These are phyloP conservation scores for Thamnophis elegans DNA, from an alignment of 2,797 vertebrate genomes.

Conservation along the genomic window DNA sequence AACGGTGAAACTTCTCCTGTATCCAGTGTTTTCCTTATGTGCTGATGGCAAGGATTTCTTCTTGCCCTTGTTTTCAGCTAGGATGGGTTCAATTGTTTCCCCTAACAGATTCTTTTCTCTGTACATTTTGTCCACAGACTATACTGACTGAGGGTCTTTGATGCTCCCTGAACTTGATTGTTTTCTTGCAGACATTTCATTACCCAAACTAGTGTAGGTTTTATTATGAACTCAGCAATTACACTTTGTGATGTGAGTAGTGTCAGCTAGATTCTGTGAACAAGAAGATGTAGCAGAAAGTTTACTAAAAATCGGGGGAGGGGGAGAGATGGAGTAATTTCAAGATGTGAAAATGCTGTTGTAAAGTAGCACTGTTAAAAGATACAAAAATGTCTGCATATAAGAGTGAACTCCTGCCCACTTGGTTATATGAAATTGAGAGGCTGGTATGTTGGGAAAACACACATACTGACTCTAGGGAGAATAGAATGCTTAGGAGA, in stretches of 20 bases:
- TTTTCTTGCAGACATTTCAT: neutral
- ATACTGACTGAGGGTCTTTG: neutral
- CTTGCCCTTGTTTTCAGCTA: neutral
- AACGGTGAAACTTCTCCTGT: neutral
- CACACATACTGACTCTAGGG: neutral
- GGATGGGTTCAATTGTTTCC: neutral
- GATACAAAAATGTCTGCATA: neutral
- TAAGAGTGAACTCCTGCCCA: neutral
- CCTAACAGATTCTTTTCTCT: neutral
- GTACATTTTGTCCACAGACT: neutral
- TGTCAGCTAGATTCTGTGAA: neutral
- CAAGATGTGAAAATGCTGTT: neutral
- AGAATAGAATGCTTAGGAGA: neutral
- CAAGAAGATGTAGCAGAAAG: neutral
- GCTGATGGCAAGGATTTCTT: neutral
- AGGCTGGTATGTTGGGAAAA: neutral
- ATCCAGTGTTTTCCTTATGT: neutral
- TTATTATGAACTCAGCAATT: neutral
- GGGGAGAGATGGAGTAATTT: neutral
- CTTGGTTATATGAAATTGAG: neutral
- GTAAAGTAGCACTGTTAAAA: neutral
- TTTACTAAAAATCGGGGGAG: neutral
- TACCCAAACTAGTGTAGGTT: neutral
- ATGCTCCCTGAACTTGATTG: neutral
- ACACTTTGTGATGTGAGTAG: neutral